phyloP scores from a whole-genome alignment of 2,113 vertebrate species.

The Zosterops borbonicus region DNA sequence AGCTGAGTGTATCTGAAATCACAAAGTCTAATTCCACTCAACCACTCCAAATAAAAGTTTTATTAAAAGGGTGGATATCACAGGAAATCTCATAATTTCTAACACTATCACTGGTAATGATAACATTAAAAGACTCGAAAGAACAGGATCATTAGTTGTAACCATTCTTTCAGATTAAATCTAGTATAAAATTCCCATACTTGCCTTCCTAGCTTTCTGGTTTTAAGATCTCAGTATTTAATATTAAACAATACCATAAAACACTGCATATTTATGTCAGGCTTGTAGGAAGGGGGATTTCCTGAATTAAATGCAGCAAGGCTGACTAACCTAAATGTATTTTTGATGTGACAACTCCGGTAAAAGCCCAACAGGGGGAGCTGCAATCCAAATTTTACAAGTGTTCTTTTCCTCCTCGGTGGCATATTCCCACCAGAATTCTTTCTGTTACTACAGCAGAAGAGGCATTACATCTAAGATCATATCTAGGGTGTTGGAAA shows the following conservation, averaged over 20 bases:
- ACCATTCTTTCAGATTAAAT: background rate
- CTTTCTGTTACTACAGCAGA: background rate
- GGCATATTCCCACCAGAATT: background rate
- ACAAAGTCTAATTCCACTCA: background rate
- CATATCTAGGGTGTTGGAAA: background rate
- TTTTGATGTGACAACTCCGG: background rate
- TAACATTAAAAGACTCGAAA: background rate
- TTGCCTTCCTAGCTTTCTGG: background rate
- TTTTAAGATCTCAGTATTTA: background rate
- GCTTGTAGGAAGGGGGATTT: background rate
- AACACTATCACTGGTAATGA: background rate
- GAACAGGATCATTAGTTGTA: background rate
- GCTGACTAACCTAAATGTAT: background rate
- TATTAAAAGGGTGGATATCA: background rate
- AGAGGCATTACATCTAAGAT: background rate
- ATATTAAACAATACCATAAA: background rate
- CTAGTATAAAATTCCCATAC: background rate
- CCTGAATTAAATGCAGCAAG: background rate
- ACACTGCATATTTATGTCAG: background rate
- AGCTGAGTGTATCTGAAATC: background rate
- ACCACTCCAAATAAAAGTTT: background rate
- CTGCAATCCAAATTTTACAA: conserved; percentile 21
- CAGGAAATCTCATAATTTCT: background rate
- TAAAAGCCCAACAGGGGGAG: conserved; percentile 42
- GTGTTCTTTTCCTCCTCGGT: background rate